Conservation (phyloP, 2,888 invertebrate species). For the Harpalus rubripes region DNA sequence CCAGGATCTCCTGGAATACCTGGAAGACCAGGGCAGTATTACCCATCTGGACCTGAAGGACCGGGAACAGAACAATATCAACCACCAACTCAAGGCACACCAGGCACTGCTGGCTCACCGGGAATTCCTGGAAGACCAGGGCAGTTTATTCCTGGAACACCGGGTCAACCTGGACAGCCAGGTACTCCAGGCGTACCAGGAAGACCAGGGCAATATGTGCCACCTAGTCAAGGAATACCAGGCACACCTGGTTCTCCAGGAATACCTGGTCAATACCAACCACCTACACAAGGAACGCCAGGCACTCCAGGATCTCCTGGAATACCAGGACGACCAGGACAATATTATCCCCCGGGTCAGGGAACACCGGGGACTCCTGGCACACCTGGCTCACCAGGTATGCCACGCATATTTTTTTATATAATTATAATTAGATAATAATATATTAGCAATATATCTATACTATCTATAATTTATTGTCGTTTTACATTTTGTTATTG, state of each 20-base stretch:
- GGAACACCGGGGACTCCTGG: slow-evolving; percentile 68
- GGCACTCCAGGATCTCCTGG: slow-evolving; percentile 67
- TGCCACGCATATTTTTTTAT: too few species aligned
- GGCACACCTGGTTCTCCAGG: slow-evolving; percentile 68
- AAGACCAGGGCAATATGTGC: slow-evolving; percentile 60
- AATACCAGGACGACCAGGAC: slow-evolving; percentile 48
- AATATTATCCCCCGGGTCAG: slow-evolving; percentile 62
- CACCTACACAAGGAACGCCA: slow-evolving; percentile 75
- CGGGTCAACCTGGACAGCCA: slow-evolving; percentile 68
- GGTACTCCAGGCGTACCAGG: slow-evolving; percentile 68
- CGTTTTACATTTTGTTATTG: too few species aligned
- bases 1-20: slow-evolving; percentile 64
- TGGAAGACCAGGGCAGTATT: slow-evolving; percentile 37
- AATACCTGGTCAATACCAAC: slow-evolving; percentile 72
- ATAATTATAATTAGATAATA: too few species aligned
- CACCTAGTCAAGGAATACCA: slow-evolving; percentile 67
- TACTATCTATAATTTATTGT: too few species aligned
- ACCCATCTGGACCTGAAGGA: slow-evolving; percentile 63
- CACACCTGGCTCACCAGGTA: slow-evolving; percentile 57
- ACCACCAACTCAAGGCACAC: slow-evolving; percentile 67
- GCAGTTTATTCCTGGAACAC: slow-evolving; percentile 67
- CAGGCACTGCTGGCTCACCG: slow-evolving; percentile 73
- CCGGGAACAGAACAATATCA: slow-evolving; percentile 64
- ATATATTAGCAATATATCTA: too few species aligned
- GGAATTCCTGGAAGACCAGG: slow-evolving; percentile 72